Evolutionary conservation across 2,888 invertebrate species (phyloP), one percentile per base, ranked within the genome.

Genomic region (Petrolisthes cinctipes): DNA sequence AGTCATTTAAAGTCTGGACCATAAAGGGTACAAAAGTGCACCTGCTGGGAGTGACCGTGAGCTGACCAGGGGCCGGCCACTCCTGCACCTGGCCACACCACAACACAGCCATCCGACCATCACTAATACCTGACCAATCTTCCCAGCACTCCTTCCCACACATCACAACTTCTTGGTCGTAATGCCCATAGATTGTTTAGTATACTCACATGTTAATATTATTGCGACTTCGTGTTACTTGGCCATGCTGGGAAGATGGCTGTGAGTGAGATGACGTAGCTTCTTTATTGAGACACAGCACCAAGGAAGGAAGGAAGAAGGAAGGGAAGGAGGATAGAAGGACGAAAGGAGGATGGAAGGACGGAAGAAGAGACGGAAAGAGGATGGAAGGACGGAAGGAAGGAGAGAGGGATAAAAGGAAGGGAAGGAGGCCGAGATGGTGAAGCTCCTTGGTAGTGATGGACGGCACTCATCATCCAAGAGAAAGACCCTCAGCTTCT

Each of bases 11-110:
- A 71, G 71, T n/a, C 71, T 20, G 17, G 14, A 14, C 20, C 6
- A 71, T 20, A 71, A 71, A 71, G 71, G 71, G 14, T 6, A 6
- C 6, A n/a, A 71, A 20, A n/a, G 20, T 71, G 71, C 71, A 71
- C 71, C 71, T 71, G 71, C n/a, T n/a, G 17, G 53, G 68, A 53
- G n/a, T 82, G 82, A 82, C 82, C 82, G 68, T 14, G 51, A 56
- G 53, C 37, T 82, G 82, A 82, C 82, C 82, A 82, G 54, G 7
- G n/a, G 51, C 23, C 4, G 68, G 37, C 37, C 37, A 37, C 1
- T 37, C 37, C 37, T 37, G 37, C 37, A 37, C 37, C 17, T 9
- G 14, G 5, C 82, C 23, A n/a, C 11, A 20, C 23, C 20, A 56
- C 75, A 56, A 54, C 23, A 17, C 17, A 11, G 23, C 57, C 53